phyloP scores from a whole-genome alignment of 2,113 vertebrate species.

The Spea multiplicata region DNA sequence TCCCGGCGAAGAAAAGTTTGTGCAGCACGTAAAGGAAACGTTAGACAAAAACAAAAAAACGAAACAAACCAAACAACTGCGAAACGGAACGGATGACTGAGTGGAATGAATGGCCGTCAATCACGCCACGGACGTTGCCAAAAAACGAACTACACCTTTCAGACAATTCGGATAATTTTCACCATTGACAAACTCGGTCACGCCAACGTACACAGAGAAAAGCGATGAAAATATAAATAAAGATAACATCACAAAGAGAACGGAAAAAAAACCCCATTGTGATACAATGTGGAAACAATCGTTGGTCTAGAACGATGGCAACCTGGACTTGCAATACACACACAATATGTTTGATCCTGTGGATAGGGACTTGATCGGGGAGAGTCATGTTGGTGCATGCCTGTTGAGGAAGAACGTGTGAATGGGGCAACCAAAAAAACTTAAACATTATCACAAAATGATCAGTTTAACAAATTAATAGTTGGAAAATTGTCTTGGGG shows the following conservation, averaged over 20 bases:
- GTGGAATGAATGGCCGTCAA: slow-evolving; percentile 21
- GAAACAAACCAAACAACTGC: slow-evolving; percentile 17
- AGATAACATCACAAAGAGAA: not conserved
- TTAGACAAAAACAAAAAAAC: slow-evolving; percentile 25
- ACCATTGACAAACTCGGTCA: not conserved
- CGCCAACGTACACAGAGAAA: not conserved
- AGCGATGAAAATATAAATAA: slow-evolving; percentile 8
- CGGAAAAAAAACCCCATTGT: too few relatives aligned
- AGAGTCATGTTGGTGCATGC: too few relatives aligned
- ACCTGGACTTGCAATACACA: too few relatives aligned
- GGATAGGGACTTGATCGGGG: too few relatives aligned
- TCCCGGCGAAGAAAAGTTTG: slow-evolving; percentile 33
- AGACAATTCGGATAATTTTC: slow-evolving; percentile 22
- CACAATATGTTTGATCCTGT: too few relatives aligned
- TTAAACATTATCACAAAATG: too few relatives aligned
- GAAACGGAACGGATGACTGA: slow-evolving; percentile 37
- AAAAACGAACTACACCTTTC: slow-evolving; percentile 16
- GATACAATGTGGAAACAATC: too few relatives aligned
- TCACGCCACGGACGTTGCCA: slow-evolving; percentile 13
- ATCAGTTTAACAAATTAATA: too few relatives aligned
- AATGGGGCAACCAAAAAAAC: too few relatives aligned
- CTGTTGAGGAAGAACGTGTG: too few relatives aligned
- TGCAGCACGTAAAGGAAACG: slow-evolving; percentile 36
- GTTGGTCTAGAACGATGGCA: too few relatives aligned
- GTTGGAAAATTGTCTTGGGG: too few relatives aligned